Conservation (phyloP, 1,140 invertebrate genomes). For the Paraescarpia echinospica region DNA sequence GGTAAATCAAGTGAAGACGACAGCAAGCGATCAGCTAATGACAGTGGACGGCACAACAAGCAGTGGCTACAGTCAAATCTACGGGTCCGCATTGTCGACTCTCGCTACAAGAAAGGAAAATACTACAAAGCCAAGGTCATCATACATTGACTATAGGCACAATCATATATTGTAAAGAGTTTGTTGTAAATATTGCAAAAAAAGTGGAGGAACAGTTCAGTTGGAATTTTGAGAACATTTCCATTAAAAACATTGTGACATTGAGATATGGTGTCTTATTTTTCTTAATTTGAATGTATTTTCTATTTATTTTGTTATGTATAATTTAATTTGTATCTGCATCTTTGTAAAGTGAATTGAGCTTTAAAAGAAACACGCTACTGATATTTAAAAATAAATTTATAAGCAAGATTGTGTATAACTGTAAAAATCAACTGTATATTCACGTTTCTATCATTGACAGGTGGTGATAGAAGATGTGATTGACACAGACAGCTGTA, state of each 20-base stretch:
- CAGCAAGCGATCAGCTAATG: neutral
- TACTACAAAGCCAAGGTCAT: constrained; percentile 56
- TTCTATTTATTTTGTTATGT: neutral
- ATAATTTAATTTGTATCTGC: neutral
- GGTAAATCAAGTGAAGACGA: neutral
- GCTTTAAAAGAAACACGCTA: neutral
- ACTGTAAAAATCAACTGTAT: too few relatives aligned
- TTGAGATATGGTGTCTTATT: too few relatives aligned
- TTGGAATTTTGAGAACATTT: too few relatives aligned
- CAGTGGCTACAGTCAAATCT: constrained; percentile 55
- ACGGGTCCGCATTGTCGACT: constrained; percentile 54
- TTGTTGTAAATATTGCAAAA: too few relatives aligned
- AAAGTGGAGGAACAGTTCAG: too few relatives aligned
- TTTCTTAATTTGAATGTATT: too few relatives aligned
- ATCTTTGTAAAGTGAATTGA: neutral
- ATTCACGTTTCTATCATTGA: neutral
- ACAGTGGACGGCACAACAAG: neutral
- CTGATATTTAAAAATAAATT: neutral
- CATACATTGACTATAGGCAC: neutral
- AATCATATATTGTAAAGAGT: neutral
- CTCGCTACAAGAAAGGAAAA: constrained; percentile 55
- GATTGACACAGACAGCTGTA: constrained; percentile 44
- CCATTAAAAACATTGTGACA: too few relatives aligned
- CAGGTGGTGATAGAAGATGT: constrained; percentile 57
- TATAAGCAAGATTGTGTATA: too few relatives aligned